Percentiles rank a stretch among this genome's conserved stretches.
phyloP scores from a whole-genome alignment of 2,797 vertebrate species.

The Perodicticus potto region DNA sequence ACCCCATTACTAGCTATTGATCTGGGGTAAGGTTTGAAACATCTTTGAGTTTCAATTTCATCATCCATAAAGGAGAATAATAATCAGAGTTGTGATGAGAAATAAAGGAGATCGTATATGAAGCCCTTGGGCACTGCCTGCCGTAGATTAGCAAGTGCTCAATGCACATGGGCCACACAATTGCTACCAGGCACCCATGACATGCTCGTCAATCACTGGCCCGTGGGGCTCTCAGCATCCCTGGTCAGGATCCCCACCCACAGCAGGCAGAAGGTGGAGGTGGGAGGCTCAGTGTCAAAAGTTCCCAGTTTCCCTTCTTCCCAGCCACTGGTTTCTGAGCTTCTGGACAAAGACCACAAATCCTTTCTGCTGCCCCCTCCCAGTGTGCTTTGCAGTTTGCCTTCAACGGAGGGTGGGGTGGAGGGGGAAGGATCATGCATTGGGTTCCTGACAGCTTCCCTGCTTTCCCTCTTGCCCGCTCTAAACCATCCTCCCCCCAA shows the following conservation, averaged over 20 bases:
- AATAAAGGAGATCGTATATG: neutral
- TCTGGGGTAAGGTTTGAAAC: neutral
- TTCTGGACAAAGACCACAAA: neutral
- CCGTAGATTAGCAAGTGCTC: neutral
- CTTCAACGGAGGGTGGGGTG: neutral
- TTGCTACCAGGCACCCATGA: fast-evolving
- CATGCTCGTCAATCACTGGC: neutral
- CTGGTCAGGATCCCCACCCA: no score
- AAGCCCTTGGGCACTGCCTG: neutral
- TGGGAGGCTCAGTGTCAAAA: neutral
- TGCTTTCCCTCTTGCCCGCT: no score
- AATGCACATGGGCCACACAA: fast-evolving
- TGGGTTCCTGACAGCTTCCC: no score
- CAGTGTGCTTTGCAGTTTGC: neutral
- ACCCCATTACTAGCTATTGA: neutral
- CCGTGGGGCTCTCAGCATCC: neutral
- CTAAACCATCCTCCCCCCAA: no score
- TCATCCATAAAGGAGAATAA: neutral
- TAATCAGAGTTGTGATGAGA: neutral
- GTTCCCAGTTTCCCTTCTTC: neutral
- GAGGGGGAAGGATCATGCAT: no score
- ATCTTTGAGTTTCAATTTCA: neutral
- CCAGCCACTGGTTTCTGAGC: neutral
- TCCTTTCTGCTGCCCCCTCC: neutral
- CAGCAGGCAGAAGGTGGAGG: neutral